A percentile compares a stretch with the other conserved stretches of the same genome.
phyloP scores from a whole-genome alignment of 2,797 vertebrate genomes.

The Onychomys torridus region DNA sequence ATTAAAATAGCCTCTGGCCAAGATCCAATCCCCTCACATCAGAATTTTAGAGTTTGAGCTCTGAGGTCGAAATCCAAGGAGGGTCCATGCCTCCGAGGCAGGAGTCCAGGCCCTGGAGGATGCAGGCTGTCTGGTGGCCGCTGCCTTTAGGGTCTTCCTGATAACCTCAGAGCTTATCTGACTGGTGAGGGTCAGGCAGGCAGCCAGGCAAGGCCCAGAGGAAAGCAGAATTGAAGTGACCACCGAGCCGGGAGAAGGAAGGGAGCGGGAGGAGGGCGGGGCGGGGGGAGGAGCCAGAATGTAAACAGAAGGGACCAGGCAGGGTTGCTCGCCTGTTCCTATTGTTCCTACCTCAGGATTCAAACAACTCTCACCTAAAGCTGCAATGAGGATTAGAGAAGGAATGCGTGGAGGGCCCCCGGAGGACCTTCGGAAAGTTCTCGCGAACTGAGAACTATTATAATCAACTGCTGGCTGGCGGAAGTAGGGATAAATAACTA shows the following conservation, averaged over 20 bases:
- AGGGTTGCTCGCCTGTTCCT: neutral
- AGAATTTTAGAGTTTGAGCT: neutral
- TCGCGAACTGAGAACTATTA: neutral
- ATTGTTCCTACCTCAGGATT: neutral
- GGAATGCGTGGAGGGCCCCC: rapidly evolving
- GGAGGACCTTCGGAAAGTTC: neutral
- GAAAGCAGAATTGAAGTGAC: neutral
- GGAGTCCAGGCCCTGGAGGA: neutral
- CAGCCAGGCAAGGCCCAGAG: neutral
- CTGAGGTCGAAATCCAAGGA: neutral
- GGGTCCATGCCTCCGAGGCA: neutral
- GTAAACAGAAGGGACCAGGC: neutral
- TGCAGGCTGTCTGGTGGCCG: too few relatives aligned
- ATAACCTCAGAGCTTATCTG: neutral
- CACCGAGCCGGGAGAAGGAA: neutral
- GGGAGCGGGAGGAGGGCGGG: neutral
- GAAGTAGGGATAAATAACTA: neutral
- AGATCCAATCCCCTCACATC: neutral
- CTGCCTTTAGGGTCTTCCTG: neutral
- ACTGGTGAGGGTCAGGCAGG: neutral
- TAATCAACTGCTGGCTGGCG: neutral
- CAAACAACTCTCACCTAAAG: neutral
- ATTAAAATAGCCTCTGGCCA: neutral
- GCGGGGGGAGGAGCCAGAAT: neutral
- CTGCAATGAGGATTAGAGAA: neutral